Base-by-base conservation (phyloP, 2,797 vertebrate genomes). In the Epinephelus coioides region DNA sequence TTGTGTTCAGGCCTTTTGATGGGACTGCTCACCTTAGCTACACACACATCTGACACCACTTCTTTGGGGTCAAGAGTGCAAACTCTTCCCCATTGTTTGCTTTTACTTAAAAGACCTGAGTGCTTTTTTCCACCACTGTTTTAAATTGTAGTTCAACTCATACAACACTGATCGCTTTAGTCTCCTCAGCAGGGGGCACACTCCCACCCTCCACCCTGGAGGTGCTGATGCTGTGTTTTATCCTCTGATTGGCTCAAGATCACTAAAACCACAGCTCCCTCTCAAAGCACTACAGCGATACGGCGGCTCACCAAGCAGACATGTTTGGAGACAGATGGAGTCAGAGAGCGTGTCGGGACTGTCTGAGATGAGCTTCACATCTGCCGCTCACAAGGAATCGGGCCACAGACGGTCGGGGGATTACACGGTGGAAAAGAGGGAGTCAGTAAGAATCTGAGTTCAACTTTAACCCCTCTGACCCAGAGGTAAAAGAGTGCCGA, bases 341-440 rank as follows among this genome's bases (percentile, higher is more conserved):
- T 84, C 89, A 88, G 89, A 85, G 80, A 91, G 91, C 89, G 75
- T 92, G 85, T 90, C 83, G 43, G 78, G 87, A 78, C 89, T 83
- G 84, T 88, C 79, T 87, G 86, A 90, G 91, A 92, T 87, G 89
- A 92, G 89, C 88, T 79, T 79, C 89, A 92, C 93, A 93, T 94
- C 93, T 94, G 93, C 87, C 82, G 81, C 86, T 90, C 86, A 70
- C 82, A 83, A 87, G 88, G 81, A 92, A 88, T 85, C 76, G 61
- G 87, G 83, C 78, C 90, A 89, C 89, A 93, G 92, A 87, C 80
- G 81, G 84, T 40, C 69, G 12, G 80, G 78, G 83, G 89, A 92
- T 91, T 93, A 93, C 90, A 87, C 49, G 21, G 81, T 86, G 85
- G 88, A 84, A 81, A 88, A 83, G 78, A 90, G 79, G 55, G 81